Base-by-base conservation (phyloP, 2,113 vertebrate species). In the Myiozetetes cayanensis region DNA sequence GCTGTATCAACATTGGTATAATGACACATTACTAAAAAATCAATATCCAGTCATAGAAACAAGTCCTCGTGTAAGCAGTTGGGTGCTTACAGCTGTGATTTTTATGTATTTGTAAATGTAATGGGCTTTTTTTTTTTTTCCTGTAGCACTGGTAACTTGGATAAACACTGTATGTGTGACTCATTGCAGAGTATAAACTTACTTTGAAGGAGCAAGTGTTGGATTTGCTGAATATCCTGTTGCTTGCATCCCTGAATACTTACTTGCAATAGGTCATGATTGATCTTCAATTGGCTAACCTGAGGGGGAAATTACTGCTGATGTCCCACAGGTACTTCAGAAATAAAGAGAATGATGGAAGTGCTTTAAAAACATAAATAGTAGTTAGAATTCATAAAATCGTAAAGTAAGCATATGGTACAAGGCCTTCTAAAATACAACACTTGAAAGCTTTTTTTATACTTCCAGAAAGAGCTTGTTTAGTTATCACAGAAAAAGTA, bases 1-100 rank as follows among this genome's bases (percentile, higher is more conserved):
- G 93, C 92, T 95, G 90, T 93, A 89, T 95, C 85, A 89, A 91
- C 90, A 90, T 72, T 79, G 79, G 65, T 92, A 74, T 96, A 95
- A 96, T 89, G 90, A 78, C 59, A 76, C 70, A 82, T 79, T 94
- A 86, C 91, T 75, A 56, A 81, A 88, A 87, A 93, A 87, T 81
- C 58, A 87, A 68, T 97, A 94, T 93, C 46, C 81, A 92, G 94
- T 90, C 59, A 67, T 67, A 88, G 75, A 96, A 94, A 90, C 3
- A 3, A 89, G 67, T 91, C 49, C 61, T 78, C 46, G 28, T 83
- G 50, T 88, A 91, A 91, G 50, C 82, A 86, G 66, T 94, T 75
- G 88, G 80, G 79, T 85, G 66, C 55, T 71, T 93, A 91, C 88
- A 71, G 89, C 91, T 94, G 62, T 35, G 24, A 93, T 96, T 93